Evolutionary conservation across 2,113 vertebrate species (phyloP), one percentile per base, ranked within the genome.

Genomic region (Centropus unirufus): DNA sequence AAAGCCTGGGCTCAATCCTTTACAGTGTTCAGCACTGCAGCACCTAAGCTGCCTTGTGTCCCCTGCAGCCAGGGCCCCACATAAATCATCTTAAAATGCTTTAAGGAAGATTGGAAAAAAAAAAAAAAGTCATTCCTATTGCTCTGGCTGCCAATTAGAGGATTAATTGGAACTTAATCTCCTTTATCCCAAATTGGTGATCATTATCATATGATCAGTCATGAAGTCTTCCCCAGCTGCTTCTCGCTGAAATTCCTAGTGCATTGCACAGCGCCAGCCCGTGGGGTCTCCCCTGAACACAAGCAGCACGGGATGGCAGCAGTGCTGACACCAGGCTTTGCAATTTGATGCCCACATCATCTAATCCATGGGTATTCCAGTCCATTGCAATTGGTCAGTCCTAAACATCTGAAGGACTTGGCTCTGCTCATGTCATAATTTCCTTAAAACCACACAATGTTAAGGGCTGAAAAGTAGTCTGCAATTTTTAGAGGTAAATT

Each of bases 371-470:
- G 36, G 57, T 75, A 72, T 94, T 92, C 44, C 82, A 64, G 57
- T 27, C 52, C 87, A 23, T 10, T 62, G 68, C 81, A 69, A 18
- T 69, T 39, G 42, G 57, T 87, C 61, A 21, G 67, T 95, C 81
- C 52, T 67, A 78, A 66, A 72, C 64, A 75, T 34, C 39, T 64
- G 58, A 84, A 92, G 52, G 51, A 49, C 59, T 77, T 54, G 30
- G 63, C 76, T 90, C 59, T 62, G 30, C 7, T 76, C 9, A 17
- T 68, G 75, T 63, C 16, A 27, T 81, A 63, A 39, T 62, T 74
- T 81, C 46, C 81, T 95, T 63, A 59, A 91, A 91, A 89, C 61
- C 81, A 95, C 73, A 83, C 74, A 40, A 54, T 19, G 30, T 67
- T 91, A 46, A 74, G 89, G 6, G 36, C 55, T 86, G 74, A 30